Conservation (phyloP, 2,113 vertebrate species). For the Charadrius vociferus region DNA sequence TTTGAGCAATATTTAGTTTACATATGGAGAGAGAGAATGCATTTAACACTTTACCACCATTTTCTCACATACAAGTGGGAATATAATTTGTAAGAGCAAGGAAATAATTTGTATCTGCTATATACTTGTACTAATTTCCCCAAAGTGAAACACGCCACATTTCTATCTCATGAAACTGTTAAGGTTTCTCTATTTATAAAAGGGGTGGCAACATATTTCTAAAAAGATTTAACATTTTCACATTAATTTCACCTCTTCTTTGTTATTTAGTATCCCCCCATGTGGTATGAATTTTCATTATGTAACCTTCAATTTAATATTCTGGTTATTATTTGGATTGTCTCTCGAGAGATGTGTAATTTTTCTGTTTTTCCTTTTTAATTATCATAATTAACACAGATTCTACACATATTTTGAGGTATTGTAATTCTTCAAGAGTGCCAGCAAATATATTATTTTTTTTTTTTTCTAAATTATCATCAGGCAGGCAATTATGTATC, state of each 20-base stretch:
- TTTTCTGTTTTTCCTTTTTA: neutral
- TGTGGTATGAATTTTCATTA: neutral
- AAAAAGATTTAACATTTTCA: neutral
- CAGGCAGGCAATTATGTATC: neutral
- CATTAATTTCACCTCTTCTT: neutral
- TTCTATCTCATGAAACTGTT: neutral
- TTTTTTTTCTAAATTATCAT: neutral
- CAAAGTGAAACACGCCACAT: neutral
- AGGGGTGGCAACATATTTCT: neutral
- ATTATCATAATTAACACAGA: neutral
- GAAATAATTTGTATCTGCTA: neutral
- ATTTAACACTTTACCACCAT: neutral
- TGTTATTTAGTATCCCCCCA: no score
- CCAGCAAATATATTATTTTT: neutral
- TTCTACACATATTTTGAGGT: neutral
- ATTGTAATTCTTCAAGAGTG: neutral
- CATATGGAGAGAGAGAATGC: neutral
- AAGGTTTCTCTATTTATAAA: neutral
- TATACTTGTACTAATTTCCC: neutral
- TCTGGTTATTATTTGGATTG: neutral
- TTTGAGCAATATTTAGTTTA: neutral
- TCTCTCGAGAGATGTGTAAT: neutral
- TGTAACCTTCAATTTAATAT: neutral
- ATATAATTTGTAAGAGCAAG: neutral
- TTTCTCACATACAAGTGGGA: neutral